Base-by-base conservation (phyloP, 2,797 vertebrate species). In the Acanthurus leucopareius region DNA sequence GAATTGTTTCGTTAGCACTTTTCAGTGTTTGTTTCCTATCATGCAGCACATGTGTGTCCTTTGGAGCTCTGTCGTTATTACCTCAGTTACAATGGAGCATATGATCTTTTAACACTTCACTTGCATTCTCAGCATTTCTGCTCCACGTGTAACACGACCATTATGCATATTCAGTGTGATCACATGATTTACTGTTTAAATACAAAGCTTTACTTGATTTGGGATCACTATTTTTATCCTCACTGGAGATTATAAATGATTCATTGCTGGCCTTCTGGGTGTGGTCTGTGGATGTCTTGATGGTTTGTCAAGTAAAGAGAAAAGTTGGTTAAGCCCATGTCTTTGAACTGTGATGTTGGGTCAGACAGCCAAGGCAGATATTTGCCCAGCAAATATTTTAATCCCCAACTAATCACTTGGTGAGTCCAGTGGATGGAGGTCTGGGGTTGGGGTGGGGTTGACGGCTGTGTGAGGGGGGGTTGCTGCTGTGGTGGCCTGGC, bases 361-460 rank as follows among this genome's bases (percentile, higher is more conserved):
- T 95, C 93, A 94, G 91, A 94, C 91, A 96, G 96, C 96, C 96
- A 97, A 96, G 96, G 95, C 96, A 96, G 96, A 95, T 97, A 97
- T 98, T 97, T 97, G 97, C 96, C 96, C 96, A 97, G 97, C 97
- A 99, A 98, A 99, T 98, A 98, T 98, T 98, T 99, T 98, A 99
- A 99, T 99, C 97, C 98, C 93, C 96, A 97, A 97, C 97, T 99
- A 98, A 98, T 98, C 97, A 98, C 97, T 97, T 97, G 97, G 97
- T 97, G 97, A 97, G 97, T 94, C 91, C 92, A 86, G 92, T 88
- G 91, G 84, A 86, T 91, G 89, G 93, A 93, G 89, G 86, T 82
- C 86, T 85, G 45, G 69, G 76, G 82, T 74, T 77, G 74, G 72
- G 76, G 70, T 13, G 79, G 69, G 56, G 71, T 22, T 65, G 25